Evolutionary conservation across 2,797 vertebrate genomes (phyloP).

Genomic region (Crax fasciolata): DNA sequence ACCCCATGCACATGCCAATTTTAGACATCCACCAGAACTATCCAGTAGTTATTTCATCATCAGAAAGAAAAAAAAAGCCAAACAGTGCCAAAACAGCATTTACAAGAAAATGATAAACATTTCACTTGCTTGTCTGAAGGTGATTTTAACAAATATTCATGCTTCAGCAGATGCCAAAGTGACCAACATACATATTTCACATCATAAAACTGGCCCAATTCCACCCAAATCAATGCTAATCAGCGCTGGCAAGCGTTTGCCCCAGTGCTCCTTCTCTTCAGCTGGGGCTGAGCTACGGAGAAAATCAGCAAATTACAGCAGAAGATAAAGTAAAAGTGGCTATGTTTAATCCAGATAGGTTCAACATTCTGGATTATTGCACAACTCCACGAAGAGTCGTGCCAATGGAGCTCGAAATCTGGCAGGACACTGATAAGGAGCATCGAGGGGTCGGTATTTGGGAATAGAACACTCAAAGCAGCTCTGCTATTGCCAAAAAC

Average conservation of each 20-base stretch:
- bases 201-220: background rate
- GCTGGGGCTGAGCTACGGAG: background rate
- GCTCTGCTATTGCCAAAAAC: fast-evolving
- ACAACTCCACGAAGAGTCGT: fast-evolving
- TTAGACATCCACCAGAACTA: background rate
- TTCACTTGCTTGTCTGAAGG: background rate
- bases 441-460: background rate
- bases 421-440: fast-evolving
- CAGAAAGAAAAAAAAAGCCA: background rate
- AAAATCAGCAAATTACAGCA: background rate
- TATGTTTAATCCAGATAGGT: background rate
- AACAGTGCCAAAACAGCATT: background rate
- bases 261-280: background rate
- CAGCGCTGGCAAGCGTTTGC: background rate
- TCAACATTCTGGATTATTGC: background rate
- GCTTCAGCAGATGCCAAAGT: background rate
- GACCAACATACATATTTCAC: background rate
- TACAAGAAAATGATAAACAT: background rate
- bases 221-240: background rate
- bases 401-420: fast-evolving
- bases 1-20: fast-evolving
- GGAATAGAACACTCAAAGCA: background rate
- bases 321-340: background rate
- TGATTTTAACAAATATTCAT: background rate
- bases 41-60: fast-evolving